phyloP scores from a whole-genome alignment of 2,888 invertebrate genomes.

The Andrena bucephala region DNA sequence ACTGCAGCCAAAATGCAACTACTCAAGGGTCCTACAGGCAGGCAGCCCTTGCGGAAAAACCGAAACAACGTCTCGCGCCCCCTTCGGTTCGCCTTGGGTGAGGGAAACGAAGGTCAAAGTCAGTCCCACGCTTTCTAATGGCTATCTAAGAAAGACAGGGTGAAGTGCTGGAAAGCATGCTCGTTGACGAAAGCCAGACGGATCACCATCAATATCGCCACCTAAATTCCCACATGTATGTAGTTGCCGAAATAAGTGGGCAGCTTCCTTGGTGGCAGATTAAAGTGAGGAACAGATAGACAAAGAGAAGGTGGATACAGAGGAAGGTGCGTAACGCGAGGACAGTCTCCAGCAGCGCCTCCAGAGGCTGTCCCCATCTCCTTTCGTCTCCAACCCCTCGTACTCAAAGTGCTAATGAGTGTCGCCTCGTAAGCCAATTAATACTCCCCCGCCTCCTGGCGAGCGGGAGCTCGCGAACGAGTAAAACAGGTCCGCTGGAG shows the following conservation, averaged over 20 bases:
- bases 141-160: too few species aligned
- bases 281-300: conserved; percentile 40
- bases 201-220: not conserved
- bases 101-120: too few species aligned
- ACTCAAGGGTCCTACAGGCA: too few species aligned
- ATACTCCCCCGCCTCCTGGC: conserved; percentile 76
- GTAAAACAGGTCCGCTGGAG: conserved; percentile 55
- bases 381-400: conserved; percentile 75
- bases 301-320: conserved; percentile 39
- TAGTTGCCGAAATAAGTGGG: conserved; percentile 24
- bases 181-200: too few species aligned
- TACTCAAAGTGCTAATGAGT: conserved; percentile 85
- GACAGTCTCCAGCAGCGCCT: conserved; percentile 68
- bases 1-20: too few species aligned
- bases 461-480: conserved; percentile 66
- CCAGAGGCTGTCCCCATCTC: conserved; percentile 68
- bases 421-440: conserved; percentile 85
- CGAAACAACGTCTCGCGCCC: too few species aligned
- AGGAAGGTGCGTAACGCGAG: conserved; percentile 67
- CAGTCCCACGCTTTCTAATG: too few species aligned
- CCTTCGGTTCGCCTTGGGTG: too few species aligned
- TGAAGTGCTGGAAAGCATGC: too few species aligned
- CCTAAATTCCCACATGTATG: conserved; percentile 22
- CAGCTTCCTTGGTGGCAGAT: conserved; percentile 35
- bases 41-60: too few species aligned